phyloP scores from a whole-genome alignment of 2,888 invertebrate species.

The Sipunculus nudus region DNA sequence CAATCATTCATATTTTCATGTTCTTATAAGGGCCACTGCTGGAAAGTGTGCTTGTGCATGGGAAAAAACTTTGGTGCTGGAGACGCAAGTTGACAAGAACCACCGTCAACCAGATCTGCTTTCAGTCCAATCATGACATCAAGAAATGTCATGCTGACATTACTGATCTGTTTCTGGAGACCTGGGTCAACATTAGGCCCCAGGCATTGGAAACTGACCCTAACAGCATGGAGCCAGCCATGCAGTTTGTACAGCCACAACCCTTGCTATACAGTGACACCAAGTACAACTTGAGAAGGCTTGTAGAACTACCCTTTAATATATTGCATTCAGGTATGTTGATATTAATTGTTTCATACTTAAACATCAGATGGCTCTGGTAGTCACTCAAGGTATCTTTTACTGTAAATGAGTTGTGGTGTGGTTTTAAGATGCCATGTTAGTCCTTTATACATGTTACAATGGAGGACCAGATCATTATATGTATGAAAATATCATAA shows the following conservation, averaged over 20 bases:
- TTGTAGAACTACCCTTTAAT: conserved; percentile 66
- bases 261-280: conserved; percentile 59
- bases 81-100: conserved; percentile 35
- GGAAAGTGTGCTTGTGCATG: conserved; percentile 27
- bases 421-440: too few species aligned
- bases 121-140: conserved; percentile 35
- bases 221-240: conserved; percentile 16
- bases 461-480: too few species aligned
- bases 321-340: conserved; percentile 60
- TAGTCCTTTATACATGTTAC: too few species aligned
- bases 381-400: too few species aligned
- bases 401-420: too few species aligned
- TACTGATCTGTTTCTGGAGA: conserved; percentile 48
- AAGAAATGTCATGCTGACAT: conserved; percentile 45
- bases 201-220: conserved; percentile 31
- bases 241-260: conserved; percentile 47
- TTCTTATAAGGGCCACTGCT: conserved; percentile 42
- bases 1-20: too few species aligned
- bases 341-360: too few species aligned
- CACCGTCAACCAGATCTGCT: conserved; percentile 42
- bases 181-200: conserved; percentile 47
- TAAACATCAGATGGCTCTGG: too few species aligned
- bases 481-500: too few species aligned
- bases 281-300: conserved; percentile 60
- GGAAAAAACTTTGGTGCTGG: conserved; percentile 44